Base-by-base conservation (phyloP, 2,888 invertebrate species). In the Coecobrya sp. region DNA sequence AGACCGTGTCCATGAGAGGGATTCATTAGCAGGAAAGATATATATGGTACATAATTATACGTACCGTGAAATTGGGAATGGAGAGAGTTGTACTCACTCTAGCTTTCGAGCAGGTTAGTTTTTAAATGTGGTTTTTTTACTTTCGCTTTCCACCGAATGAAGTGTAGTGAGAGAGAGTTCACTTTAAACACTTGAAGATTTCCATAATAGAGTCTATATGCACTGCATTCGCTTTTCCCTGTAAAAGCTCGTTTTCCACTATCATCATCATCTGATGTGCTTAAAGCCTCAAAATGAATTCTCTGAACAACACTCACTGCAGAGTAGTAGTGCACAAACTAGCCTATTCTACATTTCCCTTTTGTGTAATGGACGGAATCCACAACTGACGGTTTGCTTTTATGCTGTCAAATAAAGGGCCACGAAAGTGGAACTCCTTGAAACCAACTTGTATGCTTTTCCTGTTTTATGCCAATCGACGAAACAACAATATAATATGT, bases 351-450 rank as follows among this genome's bases (percentile, higher is more conserved):
- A 59, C 81, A 59, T 55, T 55, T 81, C 81, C 81, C 55, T 81
- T 55, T 55, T 81, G 81, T 81, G 59, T 55, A 52, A 30, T 81
- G 81, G 52, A 27, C 81, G 55, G 55, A 81, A 55, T 81, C 55
- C 81, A 81, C 30, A 27, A 59, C 81, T 59, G 81, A 81, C 81
- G 81, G 81, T 59, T 59, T 49, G 30, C 55, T 81, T 81, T 81
- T 52, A 81, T 55, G 30, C 36, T 81, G 81, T 81, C 81, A 81
- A 81, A 55, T 81, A 81, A 81, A 81, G 81, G 30, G 81, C 55
- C 27, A 27, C n/a, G 36, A 81, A 55, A 81, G 55, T 30, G 55
- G 81, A 22, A 25, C 30, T 81, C 30, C 81, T 81, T 59, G 8
- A 49, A 55, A 27, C 55, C 81, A 27, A 81, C 27, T 30, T 52